Evolutionary conservation across 2,888 invertebrate species (phyloP).

Genomic region (Electrophaes corylata): DNA sequence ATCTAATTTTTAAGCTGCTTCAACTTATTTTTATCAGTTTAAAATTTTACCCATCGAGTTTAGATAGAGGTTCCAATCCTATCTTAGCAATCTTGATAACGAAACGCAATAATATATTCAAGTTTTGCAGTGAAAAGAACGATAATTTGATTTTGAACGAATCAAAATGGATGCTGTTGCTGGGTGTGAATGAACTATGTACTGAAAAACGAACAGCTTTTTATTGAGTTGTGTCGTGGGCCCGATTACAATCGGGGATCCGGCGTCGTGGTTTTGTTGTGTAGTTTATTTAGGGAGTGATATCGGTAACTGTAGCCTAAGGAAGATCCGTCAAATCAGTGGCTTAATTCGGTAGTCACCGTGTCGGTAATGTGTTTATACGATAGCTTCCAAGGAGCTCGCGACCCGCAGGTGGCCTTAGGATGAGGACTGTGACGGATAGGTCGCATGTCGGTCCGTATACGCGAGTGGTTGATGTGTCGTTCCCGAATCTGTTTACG

Average conservation of each 20-base stretch:
- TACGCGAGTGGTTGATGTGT: conserved; percentile 67
- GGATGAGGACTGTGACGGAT: conserved; percentile 80
- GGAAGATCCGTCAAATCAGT: conserved; percentile 58
- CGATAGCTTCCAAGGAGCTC: conserved; percentile 73
- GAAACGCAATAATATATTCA: too few species aligned
- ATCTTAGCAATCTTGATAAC: too few species aligned
- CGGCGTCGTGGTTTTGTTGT: conserved; percentile 72
- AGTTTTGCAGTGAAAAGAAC: conserved; percentile 71
- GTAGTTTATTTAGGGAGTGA: conserved; percentile 64
- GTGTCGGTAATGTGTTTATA: conserved; percentile 82
- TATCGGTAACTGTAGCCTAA: conserved; percentile 60
- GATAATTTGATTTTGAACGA: conserved; percentile 82
- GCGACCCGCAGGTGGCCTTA: conserved; percentile 80
- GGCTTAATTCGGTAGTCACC: conserved; percentile 71
- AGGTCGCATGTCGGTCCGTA: conserved; percentile 68
- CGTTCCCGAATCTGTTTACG: conserved; percentile 64
- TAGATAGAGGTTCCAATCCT: too few species aligned
- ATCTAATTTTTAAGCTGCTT: too few species aligned
- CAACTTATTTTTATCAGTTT: too few species aligned
- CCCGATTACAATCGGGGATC: conserved; percentile 76
- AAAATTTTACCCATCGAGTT: too few species aligned
- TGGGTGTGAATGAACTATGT: conserved; percentile 85
- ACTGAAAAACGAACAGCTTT: conserved; percentile 83
- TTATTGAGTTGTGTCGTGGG: conserved; percentile 82
- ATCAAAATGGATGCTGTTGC: conserved; percentile 85